Percentiles rank a stretch among this genome's conserved stretches.
These are phyloP conservation scores for Siniperca chuatsi DNA, from an alignment of 2,113 vertebrate species.

Conservation along the genomic window DNA sequence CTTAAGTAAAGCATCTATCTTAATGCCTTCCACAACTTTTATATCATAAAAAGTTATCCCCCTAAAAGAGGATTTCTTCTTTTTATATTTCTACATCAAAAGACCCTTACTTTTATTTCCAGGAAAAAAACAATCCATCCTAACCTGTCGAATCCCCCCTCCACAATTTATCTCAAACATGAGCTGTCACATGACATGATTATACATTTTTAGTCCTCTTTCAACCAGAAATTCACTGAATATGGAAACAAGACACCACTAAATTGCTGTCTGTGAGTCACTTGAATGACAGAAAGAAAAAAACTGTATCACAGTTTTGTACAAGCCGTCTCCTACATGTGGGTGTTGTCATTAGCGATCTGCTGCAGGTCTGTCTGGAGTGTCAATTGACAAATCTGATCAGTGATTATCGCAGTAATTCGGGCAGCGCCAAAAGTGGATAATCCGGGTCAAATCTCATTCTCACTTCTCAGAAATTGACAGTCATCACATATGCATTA, in stretches of 20 bases:
- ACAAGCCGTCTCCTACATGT: background rate
- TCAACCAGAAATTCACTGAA: slow-evolving; percentile 4
- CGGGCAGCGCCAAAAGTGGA: slow-evolving; percentile 28
- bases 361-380: slow-evolving; percentile 35
- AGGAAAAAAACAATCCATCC: background rate
- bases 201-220: background rate
- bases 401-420: slow-evolving; percentile 57
- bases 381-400: slow-evolving; percentile 62
- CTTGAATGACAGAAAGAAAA: background rate
- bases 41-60: too few species aligned
- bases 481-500: slow-evolving; percentile 60
- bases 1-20: too few species aligned
- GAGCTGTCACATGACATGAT: background rate
- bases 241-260: background rate
- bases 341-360: slow-evolving; percentile 42
- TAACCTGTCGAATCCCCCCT: too few species aligned
- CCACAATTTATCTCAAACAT: background rate
- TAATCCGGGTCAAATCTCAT: slow-evolving; percentile 67
- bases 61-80: background rate
- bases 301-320: slow-evolving; percentile 11
- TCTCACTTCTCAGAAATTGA: slow-evolving; percentile 41
- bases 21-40: too few species aligned
- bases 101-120: background rate
- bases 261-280: background rate
- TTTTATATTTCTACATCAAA: background rate